phyloP scores from a whole-genome alignment of 2,113 vertebrate genomes.

The Vicugna pacos region DNA sequence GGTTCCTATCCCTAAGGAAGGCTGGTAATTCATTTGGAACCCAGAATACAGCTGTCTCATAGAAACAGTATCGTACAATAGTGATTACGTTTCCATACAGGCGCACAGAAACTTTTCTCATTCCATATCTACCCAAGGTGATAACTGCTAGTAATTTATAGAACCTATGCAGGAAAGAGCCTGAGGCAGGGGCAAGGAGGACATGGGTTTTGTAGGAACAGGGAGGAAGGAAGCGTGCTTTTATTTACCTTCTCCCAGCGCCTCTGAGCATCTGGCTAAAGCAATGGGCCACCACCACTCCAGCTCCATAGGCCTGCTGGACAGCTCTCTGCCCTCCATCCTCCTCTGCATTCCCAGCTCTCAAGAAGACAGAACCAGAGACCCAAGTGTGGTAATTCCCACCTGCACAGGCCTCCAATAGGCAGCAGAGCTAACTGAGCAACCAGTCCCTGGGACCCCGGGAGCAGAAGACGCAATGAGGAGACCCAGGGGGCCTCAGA shows the following conservation, averaged over 20 bases:
- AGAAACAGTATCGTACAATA: constrained; percentile 48
- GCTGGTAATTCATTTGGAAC: constrained; percentile 28
- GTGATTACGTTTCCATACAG: constrained; percentile 50
- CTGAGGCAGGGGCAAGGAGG: neutral
- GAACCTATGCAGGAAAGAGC: neutral
- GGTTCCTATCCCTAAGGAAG: constrained; percentile 48
- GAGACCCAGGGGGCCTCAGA: neutral
- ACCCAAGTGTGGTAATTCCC: neutral
- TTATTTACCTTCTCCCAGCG: neutral
- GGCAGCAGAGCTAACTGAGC: constrained; percentile 12
- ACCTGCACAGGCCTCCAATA: neutral
- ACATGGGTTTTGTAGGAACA: neutral
- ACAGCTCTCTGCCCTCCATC: neutral
- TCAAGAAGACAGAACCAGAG: neutral
- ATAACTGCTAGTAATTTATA: constrained; percentile 18
- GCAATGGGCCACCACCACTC: neutral
- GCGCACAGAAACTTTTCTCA: constrained; percentile 47
- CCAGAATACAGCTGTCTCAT: constrained; percentile 43
- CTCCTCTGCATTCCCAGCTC: neutral
- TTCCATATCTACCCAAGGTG: constrained; percentile 11
- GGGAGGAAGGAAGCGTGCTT: neutral
- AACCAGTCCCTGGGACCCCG: neutral
- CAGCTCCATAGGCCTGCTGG: neutral
- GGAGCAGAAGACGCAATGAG: neutral
- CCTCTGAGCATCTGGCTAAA: neutral